Evolutionary conservation across 2,888 invertebrate genomes (phyloP), one percentile per base, ranked within the genome.

Genomic region (Drosophila parthenogenetica): DNA sequence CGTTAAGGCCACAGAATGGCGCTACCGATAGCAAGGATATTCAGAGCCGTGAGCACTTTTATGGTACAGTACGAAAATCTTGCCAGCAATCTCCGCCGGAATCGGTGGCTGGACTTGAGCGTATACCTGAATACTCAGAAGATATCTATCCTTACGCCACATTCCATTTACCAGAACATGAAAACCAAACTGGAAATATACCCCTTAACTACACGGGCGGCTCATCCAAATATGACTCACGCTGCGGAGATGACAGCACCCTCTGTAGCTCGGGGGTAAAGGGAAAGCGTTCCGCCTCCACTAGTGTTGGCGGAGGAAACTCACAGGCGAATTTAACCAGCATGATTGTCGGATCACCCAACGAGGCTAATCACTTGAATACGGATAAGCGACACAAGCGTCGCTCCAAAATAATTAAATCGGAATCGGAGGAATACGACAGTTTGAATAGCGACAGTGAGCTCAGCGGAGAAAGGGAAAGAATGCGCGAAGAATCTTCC

Each of bases 81-180:
- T 91, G 92, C 67, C 93, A 93, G 77, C 93, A 93, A 73, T 93
- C 89, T 50, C 83, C 87, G 51, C 87, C 86, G 53, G 89, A 91
- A 81, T 89, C 90, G 71, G 92, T 92, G 76, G 86, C 91, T 77
- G 91, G 93, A 63, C 91, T 93, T 77, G 93, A 94, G 87, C 93
- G 93, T 68, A 94, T 93, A 84, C 94, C 94, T 65, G 94, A 94
- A 90, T 94, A 93, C 90, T 93, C 94, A 46, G 94, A 94, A 90
- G 94, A 94, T 85, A 94, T 94, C 87, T 94, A 94, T 91, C 94
- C 94, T 55, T 94, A 94, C 89, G 94, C 94, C 58, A 94, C 94
- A 73, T 94, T 94, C 90, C 93, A 94, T 90, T 92, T 94, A 79
- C 93, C 93, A 74, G 93, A 93, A 89, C 93, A 93, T 90, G 94